These are phyloP conservation scores for Drosophila ustulata DNA, from an alignment of 2,888 invertebrate species.

Conservation along the genomic window DNA sequence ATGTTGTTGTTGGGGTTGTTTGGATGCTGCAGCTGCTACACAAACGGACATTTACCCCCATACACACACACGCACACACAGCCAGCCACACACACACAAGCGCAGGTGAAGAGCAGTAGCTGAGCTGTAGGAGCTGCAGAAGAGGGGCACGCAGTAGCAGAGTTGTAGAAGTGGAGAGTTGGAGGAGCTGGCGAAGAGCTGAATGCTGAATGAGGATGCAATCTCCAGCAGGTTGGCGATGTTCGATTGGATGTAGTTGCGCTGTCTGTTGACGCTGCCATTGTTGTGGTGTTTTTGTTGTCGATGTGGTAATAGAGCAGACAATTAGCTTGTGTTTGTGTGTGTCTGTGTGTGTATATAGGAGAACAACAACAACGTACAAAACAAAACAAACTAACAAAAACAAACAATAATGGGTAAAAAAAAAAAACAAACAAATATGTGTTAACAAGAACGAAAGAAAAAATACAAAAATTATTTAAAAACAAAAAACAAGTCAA, in stretches of 20 bases:
- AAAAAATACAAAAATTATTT: slow-evolving; percentile 12
- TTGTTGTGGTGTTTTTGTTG: slow-evolving; percentile 5
- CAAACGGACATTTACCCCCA: neutral
- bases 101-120: slow-evolving; percentile 7
- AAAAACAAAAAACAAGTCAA: neutral
- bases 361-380: slow-evolving; percentile 47
- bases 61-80: slow-evolving; percentile 1
- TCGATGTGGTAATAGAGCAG: slow-evolving; percentile 22
- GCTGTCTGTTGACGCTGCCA: slow-evolving; percentile 9
- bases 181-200: slow-evolving; percentile 2
- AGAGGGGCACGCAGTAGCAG: slow-evolving; percentile 3
- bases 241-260: slow-evolving; percentile 8
- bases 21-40: neutral
- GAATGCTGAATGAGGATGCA: slow-evolving; percentile 1
- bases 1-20: slow-evolving; percentile 23
- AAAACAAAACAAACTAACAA: slow-evolving; percentile 19
- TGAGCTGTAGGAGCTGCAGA: slow-evolving; percentile 14
- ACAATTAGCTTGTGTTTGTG: slow-evolving; percentile 19
- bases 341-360: slow-evolving; percentile 4
- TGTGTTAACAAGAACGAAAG: slow-evolving; percentile 5
- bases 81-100: neutral
- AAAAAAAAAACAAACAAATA: slow-evolving; percentile 2
- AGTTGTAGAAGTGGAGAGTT: slow-evolving; percentile 1
- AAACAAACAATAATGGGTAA: neutral
- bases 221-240: slow-evolving; percentile 18